Evolutionary conservation across 2,797 vertebrate genomes (phyloP).

Genomic region (Cyclura pinguis): DNA sequence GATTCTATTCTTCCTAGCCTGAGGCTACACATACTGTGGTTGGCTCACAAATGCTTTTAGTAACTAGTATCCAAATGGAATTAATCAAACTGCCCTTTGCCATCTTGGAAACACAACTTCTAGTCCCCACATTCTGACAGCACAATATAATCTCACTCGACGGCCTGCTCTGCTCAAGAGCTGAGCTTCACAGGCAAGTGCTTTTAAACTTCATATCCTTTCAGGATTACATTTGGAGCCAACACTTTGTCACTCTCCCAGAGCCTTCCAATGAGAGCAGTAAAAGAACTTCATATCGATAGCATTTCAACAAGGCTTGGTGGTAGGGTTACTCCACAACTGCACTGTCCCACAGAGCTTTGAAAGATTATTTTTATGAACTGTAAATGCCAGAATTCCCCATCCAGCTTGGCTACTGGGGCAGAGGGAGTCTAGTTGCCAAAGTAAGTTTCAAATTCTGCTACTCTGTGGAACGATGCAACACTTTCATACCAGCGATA

Average conservation of each 20-base stretch:
- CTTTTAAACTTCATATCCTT: constrained; percentile 32
- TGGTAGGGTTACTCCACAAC: no score
- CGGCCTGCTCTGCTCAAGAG: background rate
- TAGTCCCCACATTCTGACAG: background rate
- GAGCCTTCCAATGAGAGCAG: background rate
- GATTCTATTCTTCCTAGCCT: constrained; percentile 17
- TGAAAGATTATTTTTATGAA: no score
- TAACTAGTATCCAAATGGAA: constrained; percentile 46
- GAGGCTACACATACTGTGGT: constrained; percentile 48
- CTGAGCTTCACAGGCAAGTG: background rate
- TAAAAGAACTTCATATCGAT: background rate
- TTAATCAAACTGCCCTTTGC: constrained; percentile 32
- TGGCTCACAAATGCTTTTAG: constrained; percentile 43
- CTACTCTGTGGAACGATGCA: background rate
- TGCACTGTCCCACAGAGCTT: no score
- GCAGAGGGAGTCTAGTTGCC: background rate
- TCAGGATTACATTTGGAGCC: constrained; percentile 15
- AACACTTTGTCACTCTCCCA: background rate
- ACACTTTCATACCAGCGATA: background rate
- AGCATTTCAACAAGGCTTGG: constrained; percentile 10
- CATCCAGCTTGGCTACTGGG: background rate
- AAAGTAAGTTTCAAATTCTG: background rate
- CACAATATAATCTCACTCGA: background rate
- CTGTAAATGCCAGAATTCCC: no score
- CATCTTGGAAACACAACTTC: constrained; percentile 41